Evolutionary conservation across 2,888 invertebrate genomes (phyloP), one percentile per base, ranked within the genome.

Genomic region (Leptopilina drosophilae): DNA sequence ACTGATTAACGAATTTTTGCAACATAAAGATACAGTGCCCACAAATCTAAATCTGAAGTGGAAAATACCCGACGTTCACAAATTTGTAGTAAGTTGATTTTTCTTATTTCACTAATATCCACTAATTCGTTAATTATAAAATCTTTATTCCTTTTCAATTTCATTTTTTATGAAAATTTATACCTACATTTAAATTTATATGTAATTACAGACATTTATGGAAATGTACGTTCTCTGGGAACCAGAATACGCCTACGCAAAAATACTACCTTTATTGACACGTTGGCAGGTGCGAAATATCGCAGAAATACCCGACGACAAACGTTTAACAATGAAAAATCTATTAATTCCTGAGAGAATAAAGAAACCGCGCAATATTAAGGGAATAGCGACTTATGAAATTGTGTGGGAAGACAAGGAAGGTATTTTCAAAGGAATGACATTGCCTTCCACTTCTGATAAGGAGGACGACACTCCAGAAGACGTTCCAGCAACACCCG

Each of bases 241-340:
- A 3, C 94, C 95, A 87, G 93, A 95, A 49, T 97, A 97, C 89
- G 94, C 95, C 62, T 95, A 96, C 83, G 95, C 95, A 87, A 97
- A 97, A 90, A 95, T 96, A 84, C 92, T 97, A 79, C 96, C 96
- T 0, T 89, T 97, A 65, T 89, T 95, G 33, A 96, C 96, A 0
- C 94, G 96, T 84, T 97, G 96, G 96, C 96, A 96, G 87, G 91
- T 96, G 42, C 90, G 93, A 82, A 93, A 94, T 91, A 86, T 91
- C 9, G 86, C 87, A 33, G 66, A 82, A 53, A 83, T 90, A 53
- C 83, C 87, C 3, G 49, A 78, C 0, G 83, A 85, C 15, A 67
- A 81, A 59, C 86, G 86, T 9, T 80, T 87, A 15, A 82, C 65
- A 1, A 78, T 84, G 20, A 49, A 80, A 66, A 89, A 88, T 56